Evolutionary conservation across 2,797 vertebrate genomes (phyloP), one percentile per base, ranked within the genome.

Genomic region (Coreius guichenoti): DNA sequence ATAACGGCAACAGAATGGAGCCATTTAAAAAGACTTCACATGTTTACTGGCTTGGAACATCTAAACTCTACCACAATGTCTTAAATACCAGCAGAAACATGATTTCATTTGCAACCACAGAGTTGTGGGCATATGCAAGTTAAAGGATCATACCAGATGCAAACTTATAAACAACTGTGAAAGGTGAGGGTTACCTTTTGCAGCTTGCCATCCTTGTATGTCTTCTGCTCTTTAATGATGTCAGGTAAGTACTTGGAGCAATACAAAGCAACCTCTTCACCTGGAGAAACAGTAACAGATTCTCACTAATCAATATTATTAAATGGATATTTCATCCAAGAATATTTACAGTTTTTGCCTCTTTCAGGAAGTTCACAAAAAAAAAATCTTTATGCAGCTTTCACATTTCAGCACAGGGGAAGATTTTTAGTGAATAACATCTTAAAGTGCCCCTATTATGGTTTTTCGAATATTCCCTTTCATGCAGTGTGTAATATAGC

Each of bases 161-260:
- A 49, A 39, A 49, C 19, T 58, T n/a, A 45, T 23, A 16, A 31
- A 45, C 1, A 67, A 0, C 26, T 36, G 63, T 26, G 36, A 54
- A 49, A 51, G 29, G 29, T 17, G 33, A 51, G 21, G 5, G 26
- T 84, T 87, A 99, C 98, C 97, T 98, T 99, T 86, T 99, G 98
- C 90, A 99, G 90, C 91, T 99, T 99, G 80, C 98, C 98, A 78
- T 99, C 97, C 93, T 98, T 98, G 90, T 99, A 99, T 1, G 97
- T 95, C 89, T 96, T 98, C 95, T 99, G 98, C 80, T 98, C 96
- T 93, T 98, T 99, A 92, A 99, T 99, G 87, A 98, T 96, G 61
- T 97, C 96, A 73, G 98, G 98, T 81, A 99, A 96, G 86, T 99
- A 98, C 94, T 99, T 99, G 91, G 98, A 98, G 95, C 98, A 99